Base-by-base conservation (phyloP, 2,888 invertebrate species). In the Stegophylla sp. region DNA sequence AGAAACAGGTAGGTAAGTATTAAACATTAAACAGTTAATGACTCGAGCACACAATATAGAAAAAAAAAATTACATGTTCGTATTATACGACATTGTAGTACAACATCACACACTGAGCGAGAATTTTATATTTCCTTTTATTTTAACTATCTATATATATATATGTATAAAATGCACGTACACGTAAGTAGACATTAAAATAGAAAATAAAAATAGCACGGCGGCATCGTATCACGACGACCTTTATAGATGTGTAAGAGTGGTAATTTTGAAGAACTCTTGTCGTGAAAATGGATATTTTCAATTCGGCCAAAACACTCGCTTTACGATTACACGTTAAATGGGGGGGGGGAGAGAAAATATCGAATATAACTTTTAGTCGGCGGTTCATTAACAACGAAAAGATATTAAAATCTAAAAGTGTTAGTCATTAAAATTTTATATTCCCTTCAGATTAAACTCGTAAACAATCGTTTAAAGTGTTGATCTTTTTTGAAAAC, bases 381-480 rank as follows among this genome's bases (percentile, higher is more conserved):
- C 67, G 56, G 77, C 67, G 56, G 77, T 77, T 76, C 67, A 76
- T 76, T 67, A 77, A 63, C 53, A 59, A 67, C 43, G 28, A 20
- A 66, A 64, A 69, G 10, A 69, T 67, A 77, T 34, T 77, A 77
- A 67, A 77, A 77, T 67, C 56, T 23, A 20, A 34, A 67, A 59
- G n/a, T n/a, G n/a, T n/a, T n/a, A 20, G 75, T 53, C 64, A 59
- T 77, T 77, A 77, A 73, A 77, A 67, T 67, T 67, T 59, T 59
- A 56, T 77, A 67, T 67, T 77, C 12, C 10, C 12, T 59, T 23
- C 20, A 7, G 63, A 67, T 67, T 67, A 77, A 67, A 67, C 28
- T 43, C 77, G 15, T 77, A 77, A 77, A 67, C 20, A 67, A 77
- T 67, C 28, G 23, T 59, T 75, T 75, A 66, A 66, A 26, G 64